Evolutionary conservation across 2,888 invertebrate genomes (phyloP).

Genomic region (Ptychoptera albimana): DNA sequence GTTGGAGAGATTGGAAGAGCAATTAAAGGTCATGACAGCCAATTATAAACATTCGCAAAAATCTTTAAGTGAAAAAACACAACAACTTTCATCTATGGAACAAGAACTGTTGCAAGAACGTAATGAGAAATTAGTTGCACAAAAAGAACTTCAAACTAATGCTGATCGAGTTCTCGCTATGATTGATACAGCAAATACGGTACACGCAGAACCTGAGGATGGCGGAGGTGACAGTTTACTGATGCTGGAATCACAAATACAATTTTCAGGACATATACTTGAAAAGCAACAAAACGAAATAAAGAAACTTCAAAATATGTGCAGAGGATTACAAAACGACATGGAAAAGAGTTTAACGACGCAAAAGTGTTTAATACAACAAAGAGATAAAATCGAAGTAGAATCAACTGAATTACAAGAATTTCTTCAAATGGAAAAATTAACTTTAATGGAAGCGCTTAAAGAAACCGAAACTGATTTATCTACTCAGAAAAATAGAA

Average conservation of each 20-base stretch:
- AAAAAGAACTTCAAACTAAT: slow-evolving; percentile 57
- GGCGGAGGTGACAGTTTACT: slow-evolving; percentile 56
- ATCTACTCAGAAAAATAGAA: slow-evolving; percentile 22
- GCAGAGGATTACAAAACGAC: slow-evolving; percentile 53
- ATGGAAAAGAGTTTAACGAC: slow-evolving; percentile 48
- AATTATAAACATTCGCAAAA: slow-evolving; percentile 43
- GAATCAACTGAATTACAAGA: slow-evolving; percentile 75
- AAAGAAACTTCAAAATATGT: slow-evolving; percentile 48
- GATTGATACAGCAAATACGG: slow-evolving; percentile 32
- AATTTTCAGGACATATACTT: slow-evolving; percentile 57
- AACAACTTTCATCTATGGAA: slow-evolving; percentile 38
- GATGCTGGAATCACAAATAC: slow-evolving; percentile 58
- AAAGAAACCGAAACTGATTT: slow-evolving; percentile 50
- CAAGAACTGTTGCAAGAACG: slow-evolving; percentile 48
- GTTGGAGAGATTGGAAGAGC: slow-evolving; percentile 40
- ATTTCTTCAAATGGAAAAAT: slow-evolving; percentile 74
- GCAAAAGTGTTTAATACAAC: slow-evolving; percentile 50
- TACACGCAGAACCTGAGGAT: slow-evolving; percentile 36
- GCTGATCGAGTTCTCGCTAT: slow-evolving; percentile 52
- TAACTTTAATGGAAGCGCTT: slow-evolving; percentile 60
- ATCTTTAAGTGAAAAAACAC: slow-evolving; percentile 27
- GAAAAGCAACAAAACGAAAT: slow-evolving; percentile 63
- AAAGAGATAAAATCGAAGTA: slow-evolving; percentile 60
- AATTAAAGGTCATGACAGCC: slow-evolving; percentile 39
- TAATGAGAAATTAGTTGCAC: slow-evolving; percentile 54